phyloP scores from a whole-genome alignment of 1,140 invertebrate species.

The Venustaconcha ellipsiformis region DNA sequence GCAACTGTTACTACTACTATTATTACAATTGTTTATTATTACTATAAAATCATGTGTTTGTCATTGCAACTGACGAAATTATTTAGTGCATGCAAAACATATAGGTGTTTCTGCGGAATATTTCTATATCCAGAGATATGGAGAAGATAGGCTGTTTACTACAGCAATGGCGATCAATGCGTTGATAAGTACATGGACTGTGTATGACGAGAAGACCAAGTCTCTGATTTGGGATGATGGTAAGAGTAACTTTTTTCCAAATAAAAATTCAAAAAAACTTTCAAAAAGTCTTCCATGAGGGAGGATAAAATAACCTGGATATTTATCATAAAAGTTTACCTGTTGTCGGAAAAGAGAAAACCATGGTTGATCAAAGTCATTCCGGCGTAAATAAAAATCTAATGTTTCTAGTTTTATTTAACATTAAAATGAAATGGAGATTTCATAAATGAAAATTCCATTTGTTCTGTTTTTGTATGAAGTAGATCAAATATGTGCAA shows the following conservation, averaged over 20 bases:
- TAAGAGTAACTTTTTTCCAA: background rate
- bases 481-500: background rate
- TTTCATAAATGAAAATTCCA: background rate
- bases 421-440: too few species aligned
- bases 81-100: background rate
- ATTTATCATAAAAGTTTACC: too few species aligned
- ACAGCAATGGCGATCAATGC: constrained; percentile 57
- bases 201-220: constrained; percentile 36
- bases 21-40: constrained; percentile 81
- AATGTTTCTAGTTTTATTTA: too few species aligned
- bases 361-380: too few species aligned
- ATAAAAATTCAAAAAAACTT: too few species aligned
- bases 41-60: background rate
- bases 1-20: constrained; percentile 75
- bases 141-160: constrained; percentile 57
- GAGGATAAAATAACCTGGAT: too few species aligned
- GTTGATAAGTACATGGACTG: constrained; percentile 49
- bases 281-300: too few species aligned
- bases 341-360: too few species aligned
- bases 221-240: constrained; percentile 27
- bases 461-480: too few species aligned
- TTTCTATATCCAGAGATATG: constrained; percentile 29
- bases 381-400: too few species aligned
- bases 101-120: background rate
- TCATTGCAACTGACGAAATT: background rate